phyloP scores from a whole-genome alignment of 2,113 vertebrate species.

The Perca flavescens region DNA sequence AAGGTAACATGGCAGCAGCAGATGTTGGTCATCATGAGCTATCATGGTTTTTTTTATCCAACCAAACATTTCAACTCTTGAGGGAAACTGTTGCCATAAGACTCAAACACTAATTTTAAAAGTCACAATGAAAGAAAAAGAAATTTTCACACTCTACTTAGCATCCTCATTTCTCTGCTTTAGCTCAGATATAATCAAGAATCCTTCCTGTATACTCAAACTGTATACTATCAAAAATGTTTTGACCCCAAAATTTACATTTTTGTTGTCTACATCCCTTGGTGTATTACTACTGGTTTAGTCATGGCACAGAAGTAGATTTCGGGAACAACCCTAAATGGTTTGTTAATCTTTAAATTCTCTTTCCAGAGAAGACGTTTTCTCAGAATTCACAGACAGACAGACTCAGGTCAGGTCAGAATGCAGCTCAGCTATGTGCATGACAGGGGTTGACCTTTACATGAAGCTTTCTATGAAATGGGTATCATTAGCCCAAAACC shows the following conservation, averaged over 20 bases:
- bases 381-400: background rate
- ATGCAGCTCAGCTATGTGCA: background rate
- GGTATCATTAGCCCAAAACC: background rate
- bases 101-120: background rate
- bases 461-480: background rate
- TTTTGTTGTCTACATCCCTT: background rate
- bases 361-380: background rate
- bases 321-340: background rate
- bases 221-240: too few species aligned
- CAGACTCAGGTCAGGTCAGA: background rate
- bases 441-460: background rate
- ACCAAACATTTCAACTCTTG: background rate
- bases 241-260: background rate
- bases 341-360: background rate
- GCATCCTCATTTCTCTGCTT: background rate
- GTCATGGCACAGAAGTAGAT: background rate
- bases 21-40: background rate
- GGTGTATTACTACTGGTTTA: background rate
- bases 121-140: background rate
- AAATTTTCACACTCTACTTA: background rate
- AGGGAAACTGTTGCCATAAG: slow-evolving; percentile 4
- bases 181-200: background rate
- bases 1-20: slow-evolving; percentile 54
- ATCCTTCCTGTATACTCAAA: background rate
- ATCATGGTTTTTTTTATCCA: background rate